Conservation (phyloP, 2,113 vertebrate genomes). For the Gila orcuttii region DNA sequence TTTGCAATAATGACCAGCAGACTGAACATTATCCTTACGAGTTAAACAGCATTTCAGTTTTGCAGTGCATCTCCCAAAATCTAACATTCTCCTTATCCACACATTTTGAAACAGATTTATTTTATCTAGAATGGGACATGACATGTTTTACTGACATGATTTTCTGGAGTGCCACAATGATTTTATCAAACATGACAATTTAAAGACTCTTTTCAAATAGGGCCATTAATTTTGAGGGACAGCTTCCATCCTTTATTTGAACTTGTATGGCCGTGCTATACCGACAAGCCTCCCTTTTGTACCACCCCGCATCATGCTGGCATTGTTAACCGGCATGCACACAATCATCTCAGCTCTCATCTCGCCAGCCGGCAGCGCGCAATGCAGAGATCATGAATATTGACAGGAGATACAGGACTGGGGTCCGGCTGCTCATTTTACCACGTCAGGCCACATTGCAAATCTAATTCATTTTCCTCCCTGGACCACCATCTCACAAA, state of each 20-base stretch:
- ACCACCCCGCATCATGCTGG: conserved; percentile 2
- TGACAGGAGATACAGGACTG: conserved; percentile 62
- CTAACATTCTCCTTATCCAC: conserved; percentile 33
- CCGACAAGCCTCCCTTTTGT: conserved; percentile 46
- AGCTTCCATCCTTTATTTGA: conserved; percentile 49
- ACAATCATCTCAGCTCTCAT: conserved; percentile 40
- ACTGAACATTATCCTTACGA: neutral
- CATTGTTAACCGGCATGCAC: conserved; percentile 31
- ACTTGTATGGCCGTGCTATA: conserved; percentile 39
- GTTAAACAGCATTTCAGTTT: conserved; percentile 25
- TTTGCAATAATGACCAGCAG: neutral
- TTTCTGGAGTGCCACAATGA: conserved; percentile 36
- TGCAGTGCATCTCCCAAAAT: conserved; percentile 39
- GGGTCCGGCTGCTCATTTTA: conserved; percentile 69
- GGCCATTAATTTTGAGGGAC: conserved; percentile 51
- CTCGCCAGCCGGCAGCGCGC: conserved; percentile 40
- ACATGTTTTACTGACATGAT: conserved; percentile 49
- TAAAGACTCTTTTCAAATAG: conserved; percentile 50
- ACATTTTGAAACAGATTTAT: conserved; percentile 50
- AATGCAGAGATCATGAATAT: conserved; percentile 64
- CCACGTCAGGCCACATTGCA: conserved; percentile 71
- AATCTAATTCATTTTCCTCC: conserved; percentile 77
- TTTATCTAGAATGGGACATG: conserved; percentile 47
- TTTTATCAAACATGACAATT: conserved; percentile 42
- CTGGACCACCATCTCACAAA: conserved; percentile 68